A percentile compares a stretch with the other conserved stretches of the same genome.
These are phyloP conservation scores for Calycopis cecrops DNA, from an alignment of 1,140 invertebrate species.

Conservation along the genomic window DNA sequence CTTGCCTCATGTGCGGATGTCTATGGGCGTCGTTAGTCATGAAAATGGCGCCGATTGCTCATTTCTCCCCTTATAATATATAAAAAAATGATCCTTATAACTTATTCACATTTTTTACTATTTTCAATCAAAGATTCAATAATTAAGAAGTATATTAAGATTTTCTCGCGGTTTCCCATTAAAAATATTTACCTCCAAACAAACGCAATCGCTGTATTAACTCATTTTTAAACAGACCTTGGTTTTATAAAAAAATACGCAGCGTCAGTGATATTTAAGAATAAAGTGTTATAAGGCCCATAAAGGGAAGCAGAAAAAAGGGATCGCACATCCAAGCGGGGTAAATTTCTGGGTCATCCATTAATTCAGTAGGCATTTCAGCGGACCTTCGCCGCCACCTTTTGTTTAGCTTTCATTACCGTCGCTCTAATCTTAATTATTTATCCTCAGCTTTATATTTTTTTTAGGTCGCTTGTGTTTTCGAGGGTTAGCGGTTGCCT, in stretches of 20 bases:
- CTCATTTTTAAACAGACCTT: not conserved
- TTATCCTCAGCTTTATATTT: slow-evolving; percentile 20
- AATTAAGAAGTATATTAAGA: no score
- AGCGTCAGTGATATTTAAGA: not conserved
- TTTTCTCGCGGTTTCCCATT: no score
- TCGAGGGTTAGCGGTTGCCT: slow-evolving; percentile 13
- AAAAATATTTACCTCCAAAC: no score
- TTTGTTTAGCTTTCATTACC: slow-evolving; percentile 27
- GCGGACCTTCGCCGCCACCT: slow-evolving; percentile 10
- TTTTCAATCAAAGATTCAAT: no score
- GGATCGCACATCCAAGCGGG: slow-evolving; percentile 10
- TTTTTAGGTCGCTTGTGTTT: slow-evolving; percentile 16
- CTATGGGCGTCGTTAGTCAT: no score
- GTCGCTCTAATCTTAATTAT: slow-evolving; percentile 26
- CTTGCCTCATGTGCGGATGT: no score
- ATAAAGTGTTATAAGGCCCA: slow-evolving; percentile 4
- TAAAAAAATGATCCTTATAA: no score
- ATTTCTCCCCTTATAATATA: no score
- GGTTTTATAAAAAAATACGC: slow-evolving; percentile 1
- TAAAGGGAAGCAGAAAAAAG: slow-evolving; percentile 13
- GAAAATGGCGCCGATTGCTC: no score
- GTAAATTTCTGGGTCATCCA: slow-evolving; percentile 12
- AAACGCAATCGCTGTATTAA: no score
- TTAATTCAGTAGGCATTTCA: slow-evolving; percentile 16
- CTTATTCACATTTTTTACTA: no score